These are phyloP conservation scores for Mormoops blainvillei DNA, from an alignment of 2,113 vertebrate genomes.

Conservation along the genomic window DNA sequence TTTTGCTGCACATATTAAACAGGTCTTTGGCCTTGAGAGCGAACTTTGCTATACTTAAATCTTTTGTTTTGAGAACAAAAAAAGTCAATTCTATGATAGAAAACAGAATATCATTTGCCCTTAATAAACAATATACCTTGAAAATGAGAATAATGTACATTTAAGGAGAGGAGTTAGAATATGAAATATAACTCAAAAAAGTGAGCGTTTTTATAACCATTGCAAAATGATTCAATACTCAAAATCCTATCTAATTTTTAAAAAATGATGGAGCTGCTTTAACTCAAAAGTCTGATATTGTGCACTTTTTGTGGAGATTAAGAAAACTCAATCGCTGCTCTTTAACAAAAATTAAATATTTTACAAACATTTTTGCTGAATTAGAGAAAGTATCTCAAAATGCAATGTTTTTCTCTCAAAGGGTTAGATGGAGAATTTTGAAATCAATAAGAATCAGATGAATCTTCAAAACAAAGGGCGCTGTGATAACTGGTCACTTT, in stretches of 20 bases:
- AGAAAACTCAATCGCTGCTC: neutral
- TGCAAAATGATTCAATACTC: neutral
- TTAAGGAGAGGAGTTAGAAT: neutral
- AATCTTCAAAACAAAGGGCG: neutral
- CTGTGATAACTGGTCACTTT: neutral
- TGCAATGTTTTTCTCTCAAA: neutral
- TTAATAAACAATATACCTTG: slow-evolving; percentile 14
- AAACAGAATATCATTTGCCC: slow-evolving; percentile 37
- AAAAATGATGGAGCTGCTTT: neutral
- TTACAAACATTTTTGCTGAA: neutral
- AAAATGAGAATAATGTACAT: slow-evolving; percentile 32
- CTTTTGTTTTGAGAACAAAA: slow-evolving; percentile 9
- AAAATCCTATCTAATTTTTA: neutral
- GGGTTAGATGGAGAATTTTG: neutral
- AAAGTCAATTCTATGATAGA: neutral
- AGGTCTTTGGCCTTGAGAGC: slow-evolving; percentile 33
- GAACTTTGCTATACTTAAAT: neutral
- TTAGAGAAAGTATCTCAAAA: neutral
- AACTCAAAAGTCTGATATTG: neutral
- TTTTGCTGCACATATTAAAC: slow-evolving; percentile 15
- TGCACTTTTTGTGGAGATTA: neutral
- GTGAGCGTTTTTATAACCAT: neutral
- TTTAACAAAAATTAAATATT: neutral
- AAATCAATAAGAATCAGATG: neutral
- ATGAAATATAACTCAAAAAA: slow-evolving; percentile 6